A percentile compares a stretch with the other conserved stretches of the same genome.
phyloP scores from a whole-genome alignment of 2,888 invertebrate genomes.

The Syrphus vitripennis region DNA sequence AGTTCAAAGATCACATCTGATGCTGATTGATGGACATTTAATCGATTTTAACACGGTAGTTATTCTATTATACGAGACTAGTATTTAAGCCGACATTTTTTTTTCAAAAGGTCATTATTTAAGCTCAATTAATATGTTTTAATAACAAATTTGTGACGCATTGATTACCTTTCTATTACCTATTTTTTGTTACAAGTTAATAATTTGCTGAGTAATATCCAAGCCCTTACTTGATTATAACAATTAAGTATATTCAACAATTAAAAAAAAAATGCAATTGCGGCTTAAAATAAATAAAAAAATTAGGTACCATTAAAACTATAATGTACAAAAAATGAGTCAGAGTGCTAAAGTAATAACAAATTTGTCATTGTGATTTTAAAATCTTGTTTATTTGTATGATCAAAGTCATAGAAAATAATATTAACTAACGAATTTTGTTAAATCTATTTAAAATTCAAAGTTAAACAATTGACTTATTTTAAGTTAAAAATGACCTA shows the following conservation, averaged over 20 bases:
- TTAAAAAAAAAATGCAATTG: no score
- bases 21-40: slow-evolving; percentile 2
- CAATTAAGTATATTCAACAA: neutral
- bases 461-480: no score
- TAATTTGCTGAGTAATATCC: neutral
- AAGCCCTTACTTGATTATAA: neutral
- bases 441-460: no score
- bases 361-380: no score
- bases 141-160: neutral
- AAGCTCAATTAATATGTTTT: neutral
- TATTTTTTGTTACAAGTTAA: neutral
- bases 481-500: no score
- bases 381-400: no score
- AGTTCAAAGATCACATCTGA: slow-evolving; percentile 32
- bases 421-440: no score
- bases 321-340: no score
- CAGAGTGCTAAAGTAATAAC: no score
- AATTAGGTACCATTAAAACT: no score
- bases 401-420: no score
- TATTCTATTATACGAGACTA: neutral
- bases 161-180: neutral
- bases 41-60: neutral
- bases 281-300: no score
- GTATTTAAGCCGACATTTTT: neutral
- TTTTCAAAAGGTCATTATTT: neutral